Evolutionary conservation across 2,113 vertebrate genomes (phyloP), one percentile per base, ranked within the genome.

Genomic region (Brachypteracias leptosomus): DNA sequence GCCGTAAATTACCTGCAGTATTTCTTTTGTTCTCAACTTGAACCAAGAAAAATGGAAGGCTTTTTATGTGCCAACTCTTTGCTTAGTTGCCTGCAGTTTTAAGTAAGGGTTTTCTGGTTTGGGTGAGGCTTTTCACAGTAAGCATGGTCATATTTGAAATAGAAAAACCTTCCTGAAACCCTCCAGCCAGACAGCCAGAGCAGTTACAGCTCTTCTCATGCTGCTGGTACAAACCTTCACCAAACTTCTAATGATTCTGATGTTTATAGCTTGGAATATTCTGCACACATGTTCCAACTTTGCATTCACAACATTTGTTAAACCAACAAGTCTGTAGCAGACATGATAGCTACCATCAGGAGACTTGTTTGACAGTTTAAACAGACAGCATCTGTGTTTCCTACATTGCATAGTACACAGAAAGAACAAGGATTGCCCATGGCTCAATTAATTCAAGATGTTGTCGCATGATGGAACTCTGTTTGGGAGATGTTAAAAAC

Each of bases 341-440:
- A 93, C 93, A 76, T 76, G 74, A 96, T 66, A 86, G 93, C 96
- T 97, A 95, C 96, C 96, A 96, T 94, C 94, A 95, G 96, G 94
- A 93, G 91, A 89, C 94, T 96, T 96, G 96, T 97, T 96, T 97
- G 96, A 97, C 96, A 96, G 94, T 89, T 97, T 79, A 88, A 97
- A 96, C 96, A 95, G 87, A 44, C 87, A 95, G 96, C 96, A 97
- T 96, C 94, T 97, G 96, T 92, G 94, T 95, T 96, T 93, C 89
- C 94, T 91, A 72, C 93, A 68, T 91, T 93, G 89, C 91, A 10
- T 24, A 79, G 81, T 70, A 93, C 95, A 96, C 94, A 96, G 57
- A 95, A 72, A 40, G 87, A 70, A 17, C 0, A 8, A 46, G 81
- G 89, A 75, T 65, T 91, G 94, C 95, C 91, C 44, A 0, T 82